Base-by-base conservation (phyloP, 2,113 vertebrate genomes). In the Pyrgilauda ruficollis region DNA sequence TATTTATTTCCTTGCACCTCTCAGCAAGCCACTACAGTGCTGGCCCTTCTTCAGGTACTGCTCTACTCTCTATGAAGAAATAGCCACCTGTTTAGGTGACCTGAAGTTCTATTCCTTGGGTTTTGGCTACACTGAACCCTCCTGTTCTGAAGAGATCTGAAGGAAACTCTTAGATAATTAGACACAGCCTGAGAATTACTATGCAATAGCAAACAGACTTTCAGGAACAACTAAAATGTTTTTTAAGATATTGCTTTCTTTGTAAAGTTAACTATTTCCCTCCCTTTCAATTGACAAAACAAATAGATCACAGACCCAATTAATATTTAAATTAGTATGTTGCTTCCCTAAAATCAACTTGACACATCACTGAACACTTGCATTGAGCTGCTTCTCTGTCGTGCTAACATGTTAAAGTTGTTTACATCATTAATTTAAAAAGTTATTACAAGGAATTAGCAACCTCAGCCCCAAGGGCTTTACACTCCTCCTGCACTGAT, bases 361-460 rank as follows among this genome's bases (percentile, higher is more conserved):
- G 86, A 85, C 47, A 62, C 79, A 90, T 88, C 79, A 62, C 59
- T 84, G 88, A 87, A 81, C 47, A 61, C 58, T 72, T 69, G 76
- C 63, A 91, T 2, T 62, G 62, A 87, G 78, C 50, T 49, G 43
- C 79, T 70, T 63, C 78, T 83, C 56, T 44, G 33, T 62, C 78
- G 1, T 83, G 70, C 56, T 96, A 90, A 88, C 64, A 47, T 56
- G 68, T 52, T 91, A 44, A 69, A 94, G 64, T 26, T 77, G 49
- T 88, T 94, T 93, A 95, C 73, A 90, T 64, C 85, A 91, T 92
- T 94, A 92, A 90, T 88, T 93, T 67, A 4, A 93, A 66, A 94
- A 85, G 63, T 74, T 95, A 93, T 73, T 90, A 79, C 55, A 92
- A 87, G 73, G 76, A 85, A 96, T 88, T 95, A 96, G 72, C 72